Conservation (phyloP, 2,888 invertebrate species). For the Yponomeuta malinellus region DNA sequence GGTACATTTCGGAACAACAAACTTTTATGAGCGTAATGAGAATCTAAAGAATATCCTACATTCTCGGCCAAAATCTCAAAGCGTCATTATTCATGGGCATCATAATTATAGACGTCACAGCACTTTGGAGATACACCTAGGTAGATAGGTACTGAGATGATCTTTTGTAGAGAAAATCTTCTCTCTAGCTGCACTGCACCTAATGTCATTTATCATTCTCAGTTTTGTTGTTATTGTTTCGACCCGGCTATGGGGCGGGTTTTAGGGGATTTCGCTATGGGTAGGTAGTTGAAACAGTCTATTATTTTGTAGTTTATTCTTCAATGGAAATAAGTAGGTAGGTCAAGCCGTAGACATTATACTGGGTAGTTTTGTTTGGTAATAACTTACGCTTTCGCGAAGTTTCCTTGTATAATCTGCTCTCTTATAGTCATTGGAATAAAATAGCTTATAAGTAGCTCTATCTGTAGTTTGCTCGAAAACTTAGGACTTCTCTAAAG, state of each 20-base stretch:
- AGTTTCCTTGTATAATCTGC: too few species aligned
- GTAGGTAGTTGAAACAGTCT: background rate
- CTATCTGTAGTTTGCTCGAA: too few species aligned
- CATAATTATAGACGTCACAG: too few species aligned
- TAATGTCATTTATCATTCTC: constrained; percentile 3
- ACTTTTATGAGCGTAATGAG: too few species aligned
- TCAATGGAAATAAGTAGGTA: background rate
- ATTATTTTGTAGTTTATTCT: background rate
- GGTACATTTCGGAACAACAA: too few species aligned
- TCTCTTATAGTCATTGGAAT: too few species aligned
- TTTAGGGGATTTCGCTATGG: background rate
- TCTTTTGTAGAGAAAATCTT: background rate
- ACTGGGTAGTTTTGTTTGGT: background rate
- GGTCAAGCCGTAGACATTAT: background rate
- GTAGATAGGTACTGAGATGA: background rate
- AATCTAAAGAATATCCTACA: too few species aligned
- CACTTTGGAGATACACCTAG: background rate
- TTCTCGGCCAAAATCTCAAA: too few species aligned
- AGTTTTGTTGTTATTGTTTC: constrained; percentile 1
- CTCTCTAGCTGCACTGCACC: background rate
- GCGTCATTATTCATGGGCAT: too few species aligned
- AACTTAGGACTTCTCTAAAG: too few species aligned
- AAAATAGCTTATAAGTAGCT: too few species aligned
- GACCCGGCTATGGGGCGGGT: background rate
- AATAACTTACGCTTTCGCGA: too few species aligned